Conservation (phyloP, 2,113 vertebrate genomes). For the Erinaceus europaeus region DNA sequence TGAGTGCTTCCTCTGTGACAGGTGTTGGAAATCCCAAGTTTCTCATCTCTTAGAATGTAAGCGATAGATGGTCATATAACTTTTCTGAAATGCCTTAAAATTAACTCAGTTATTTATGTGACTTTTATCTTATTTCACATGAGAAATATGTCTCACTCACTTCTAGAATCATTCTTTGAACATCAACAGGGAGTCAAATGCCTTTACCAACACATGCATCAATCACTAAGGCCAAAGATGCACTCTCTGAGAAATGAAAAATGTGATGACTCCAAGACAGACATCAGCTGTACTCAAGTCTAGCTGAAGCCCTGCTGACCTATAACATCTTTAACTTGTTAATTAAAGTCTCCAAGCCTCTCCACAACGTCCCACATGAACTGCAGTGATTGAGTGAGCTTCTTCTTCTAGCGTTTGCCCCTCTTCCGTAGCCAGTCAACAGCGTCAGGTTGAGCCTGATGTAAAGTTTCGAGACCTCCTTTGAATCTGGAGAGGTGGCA, state of each 20-base stretch:
- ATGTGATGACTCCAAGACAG: neutral
- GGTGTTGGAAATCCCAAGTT: constrained; percentile 36
- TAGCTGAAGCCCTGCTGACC: neutral
- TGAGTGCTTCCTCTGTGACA: constrained; percentile 26
- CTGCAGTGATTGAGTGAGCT: neutral
- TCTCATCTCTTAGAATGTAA: constrained; percentile 11
- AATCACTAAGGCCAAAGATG: neutral
- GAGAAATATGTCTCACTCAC: too few species aligned
- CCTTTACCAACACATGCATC: neutral
- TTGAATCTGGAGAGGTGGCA: too few species aligned
- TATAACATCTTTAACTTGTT: neutral
- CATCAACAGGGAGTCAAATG: neutral
- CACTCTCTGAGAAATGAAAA: neutral
- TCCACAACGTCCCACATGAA: neutral
- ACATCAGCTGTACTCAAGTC: neutral
- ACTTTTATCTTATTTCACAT: neutral
- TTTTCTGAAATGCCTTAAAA: constrained; percentile 22
- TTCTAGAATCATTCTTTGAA: neutral
- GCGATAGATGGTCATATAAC: neutral
- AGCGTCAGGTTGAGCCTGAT: too few species aligned
- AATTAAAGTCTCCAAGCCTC: neutral
- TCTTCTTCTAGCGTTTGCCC: too few species aligned
- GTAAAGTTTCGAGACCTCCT: too few species aligned
- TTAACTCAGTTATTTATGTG: constrained; percentile 15
- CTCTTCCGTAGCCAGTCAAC: too few species aligned